These are phyloP conservation scores for Schizothorax lantsangensis DNA, from an alignment of 2,797 vertebrate species.

Conservation along the genomic window DNA sequence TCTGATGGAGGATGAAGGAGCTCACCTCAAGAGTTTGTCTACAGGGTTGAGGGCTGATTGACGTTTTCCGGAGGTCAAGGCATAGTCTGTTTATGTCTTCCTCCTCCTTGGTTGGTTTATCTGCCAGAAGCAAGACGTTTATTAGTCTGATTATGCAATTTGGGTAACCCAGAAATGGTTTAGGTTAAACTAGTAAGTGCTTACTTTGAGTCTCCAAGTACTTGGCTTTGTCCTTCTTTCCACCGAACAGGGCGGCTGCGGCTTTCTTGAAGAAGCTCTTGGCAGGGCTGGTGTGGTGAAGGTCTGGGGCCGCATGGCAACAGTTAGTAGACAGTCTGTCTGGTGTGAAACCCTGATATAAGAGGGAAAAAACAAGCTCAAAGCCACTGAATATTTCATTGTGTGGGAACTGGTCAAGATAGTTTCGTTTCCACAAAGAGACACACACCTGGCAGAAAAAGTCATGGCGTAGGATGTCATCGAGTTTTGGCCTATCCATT, in stretches of 20 bases:
- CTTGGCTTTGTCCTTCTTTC: conserved; percentile 88
- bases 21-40: conserved; percentile 56
- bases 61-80: conserved; percentile 84
- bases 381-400: background rate
- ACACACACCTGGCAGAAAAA: conserved; percentile 84
- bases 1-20: background rate
- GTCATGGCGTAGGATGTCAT: conserved; percentile 85
- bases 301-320: conserved; percentile 86
- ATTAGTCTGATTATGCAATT: background rate
- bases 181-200: conserved; percentile 46
- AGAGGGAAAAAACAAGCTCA: background rate
- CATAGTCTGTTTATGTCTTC: conserved; percentile 87
- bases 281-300: conserved; percentile 87
- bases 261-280: conserved; percentile 91
- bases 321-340: conserved; percentile 84
- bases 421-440: background rate
- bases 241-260: conserved; percentile 87
- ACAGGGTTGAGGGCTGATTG: conserved; percentile 71
- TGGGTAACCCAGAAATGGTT: background rate
- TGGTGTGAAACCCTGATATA: conserved; percentile 84
- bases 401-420: background rate
- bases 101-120: conserved; percentile 83
- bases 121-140: conserved; percentile 60
- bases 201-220: conserved; percentile 85
- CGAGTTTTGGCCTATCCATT: conserved; percentile 82